Percentiles rank a stretch among this genome's conserved stretches.
Evolutionary conservation across 37 sponge, comb jelly and placozoan genomes (phyloP).

Genomic region (Dysidea cf. avara): DNA sequence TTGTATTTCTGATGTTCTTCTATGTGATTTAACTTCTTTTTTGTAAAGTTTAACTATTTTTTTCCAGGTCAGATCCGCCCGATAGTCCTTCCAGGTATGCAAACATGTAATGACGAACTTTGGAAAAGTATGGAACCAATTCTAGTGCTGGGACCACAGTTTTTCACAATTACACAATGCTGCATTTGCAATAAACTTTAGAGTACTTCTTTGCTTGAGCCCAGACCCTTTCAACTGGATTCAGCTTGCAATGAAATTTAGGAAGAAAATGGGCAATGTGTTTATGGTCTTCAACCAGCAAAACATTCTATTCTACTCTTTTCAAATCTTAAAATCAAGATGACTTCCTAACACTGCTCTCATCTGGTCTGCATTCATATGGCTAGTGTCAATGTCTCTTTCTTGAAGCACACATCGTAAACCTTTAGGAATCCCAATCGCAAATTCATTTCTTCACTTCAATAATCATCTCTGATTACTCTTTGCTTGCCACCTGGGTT

Average conservation of each 20-base stretch:
- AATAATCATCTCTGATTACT: slow-evolving; percentile 15
- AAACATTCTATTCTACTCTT: slow-evolving; percentile 8
- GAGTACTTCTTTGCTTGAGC: slow-evolving; percentile 12
- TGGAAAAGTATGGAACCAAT: slow-evolving; percentile 19
- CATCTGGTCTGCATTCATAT: slow-evolving; percentile 22
- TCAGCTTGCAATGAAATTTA: slow-evolving; percentile 46
- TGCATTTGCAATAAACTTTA: slow-evolving; percentile 29
- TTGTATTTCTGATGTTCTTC: too few relatives aligned
- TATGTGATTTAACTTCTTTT: slow-evolving; percentile 28
- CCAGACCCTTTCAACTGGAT: slow-evolving; percentile 48
- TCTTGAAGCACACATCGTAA: slow-evolving; percentile 9
- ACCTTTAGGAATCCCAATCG: slow-evolving; percentile 27
- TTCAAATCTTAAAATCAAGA: slow-evolving; percentile 32
- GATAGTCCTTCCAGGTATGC: slow-evolving; percentile 41
- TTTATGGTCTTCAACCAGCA: slow-evolving; percentile 24
- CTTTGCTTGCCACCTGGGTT: slow-evolving; percentile 29
- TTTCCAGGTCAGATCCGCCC: slow-evolving; percentile 42
- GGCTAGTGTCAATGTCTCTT: slow-evolving; percentile 8
- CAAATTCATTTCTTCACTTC: too few relatives aligned
- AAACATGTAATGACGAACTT: too few relatives aligned
- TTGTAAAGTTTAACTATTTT: slow-evolving; percentile 23
- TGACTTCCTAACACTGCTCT: slow-evolving; percentile 7
- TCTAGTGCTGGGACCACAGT: slow-evolving; percentile 26
- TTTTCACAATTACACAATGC: not conserved
- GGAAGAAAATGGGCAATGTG: slow-evolving; percentile 44